Percentiles rank a stretch among this genome's conserved stretches.
Evolutionary conservation across 2,113 vertebrate genomes (phyloP).

Genomic region (Noturus placidus): DNA sequence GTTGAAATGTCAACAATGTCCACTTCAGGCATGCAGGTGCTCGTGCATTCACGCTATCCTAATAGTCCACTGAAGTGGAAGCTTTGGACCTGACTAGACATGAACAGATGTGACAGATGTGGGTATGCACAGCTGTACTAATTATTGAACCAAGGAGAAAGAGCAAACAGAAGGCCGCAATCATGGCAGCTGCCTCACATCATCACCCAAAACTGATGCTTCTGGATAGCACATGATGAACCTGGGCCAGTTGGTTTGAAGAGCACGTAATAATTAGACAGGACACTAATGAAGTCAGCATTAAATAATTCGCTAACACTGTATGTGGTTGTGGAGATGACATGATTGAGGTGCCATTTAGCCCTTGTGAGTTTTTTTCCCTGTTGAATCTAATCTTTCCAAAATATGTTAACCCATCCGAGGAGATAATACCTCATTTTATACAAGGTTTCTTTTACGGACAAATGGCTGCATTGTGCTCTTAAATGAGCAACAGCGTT

Average conservation of each 20-base stretch:
- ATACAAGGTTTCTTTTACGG: neutral
- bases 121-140: conserved; percentile 16
- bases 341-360: neutral
- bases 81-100: conserved; percentile 17
- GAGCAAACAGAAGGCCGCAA: neutral
- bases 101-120: conserved; percentile 31
- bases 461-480: neutral
- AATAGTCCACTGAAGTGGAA: neutral
- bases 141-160: conserved; percentile 8
- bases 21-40: too few relatives aligned
- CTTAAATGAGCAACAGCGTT: too few relatives aligned
- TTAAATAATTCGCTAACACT: neutral
- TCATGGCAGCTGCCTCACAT: neutral
- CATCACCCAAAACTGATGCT: neutral
- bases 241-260: neutral
- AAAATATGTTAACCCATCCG: neutral
- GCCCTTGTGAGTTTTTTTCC: neutral
- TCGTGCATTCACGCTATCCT: too few relatives aligned
- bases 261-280: neutral
- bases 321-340: neutral
- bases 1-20: too few relatives aligned
- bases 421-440: neutral
- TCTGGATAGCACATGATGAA: neutral
- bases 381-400: neutral
- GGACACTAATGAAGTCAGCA: too few relatives aligned